Conservation (phyloP, 2,797 vertebrate species). For the Manis crassicaudata region DNA sequence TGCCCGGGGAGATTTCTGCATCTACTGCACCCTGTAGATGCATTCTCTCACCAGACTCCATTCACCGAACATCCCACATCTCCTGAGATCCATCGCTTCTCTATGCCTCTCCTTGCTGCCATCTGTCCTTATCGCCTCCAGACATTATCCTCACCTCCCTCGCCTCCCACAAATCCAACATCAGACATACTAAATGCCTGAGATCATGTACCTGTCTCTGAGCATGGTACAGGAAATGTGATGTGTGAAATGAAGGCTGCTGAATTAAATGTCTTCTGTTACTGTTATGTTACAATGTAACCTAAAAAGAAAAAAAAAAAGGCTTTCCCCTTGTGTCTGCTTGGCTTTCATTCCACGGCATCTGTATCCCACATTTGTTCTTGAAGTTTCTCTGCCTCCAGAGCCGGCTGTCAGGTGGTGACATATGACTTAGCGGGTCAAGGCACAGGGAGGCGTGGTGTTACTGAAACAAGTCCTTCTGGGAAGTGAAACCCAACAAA, state of each 20-base stretch:
- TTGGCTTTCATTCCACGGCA: neutral
- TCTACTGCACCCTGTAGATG: too few species aligned
- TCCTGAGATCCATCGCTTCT: rapidly evolving
- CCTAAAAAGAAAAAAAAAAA: neutral
- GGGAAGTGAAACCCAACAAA: neutral
- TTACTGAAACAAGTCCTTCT: neutral
- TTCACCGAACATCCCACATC: rapidly evolving
- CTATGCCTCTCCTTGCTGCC: rapidly evolving
- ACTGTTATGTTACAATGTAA: neutral
- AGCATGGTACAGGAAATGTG: neutral
- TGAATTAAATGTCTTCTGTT: neutral
- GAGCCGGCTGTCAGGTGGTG: neutral
- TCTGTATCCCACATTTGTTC: neutral
- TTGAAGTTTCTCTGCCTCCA: neutral
- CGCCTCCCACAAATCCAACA: rapidly evolving
- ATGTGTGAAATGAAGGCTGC: rapidly evolving
- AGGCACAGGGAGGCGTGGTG: rapidly evolving
- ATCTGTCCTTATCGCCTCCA: rapidly evolving
- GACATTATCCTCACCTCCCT: neutral
- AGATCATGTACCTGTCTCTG: neutral
- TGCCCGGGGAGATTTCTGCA: rapidly evolving
- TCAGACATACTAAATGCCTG: neutral
- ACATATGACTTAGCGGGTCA: neutral
- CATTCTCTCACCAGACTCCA: neutral
- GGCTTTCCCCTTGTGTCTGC: neutral